Evolutionary conservation across 1,140 invertebrate species (phyloP).

Genomic region (Bactericera cockerelli): DNA sequence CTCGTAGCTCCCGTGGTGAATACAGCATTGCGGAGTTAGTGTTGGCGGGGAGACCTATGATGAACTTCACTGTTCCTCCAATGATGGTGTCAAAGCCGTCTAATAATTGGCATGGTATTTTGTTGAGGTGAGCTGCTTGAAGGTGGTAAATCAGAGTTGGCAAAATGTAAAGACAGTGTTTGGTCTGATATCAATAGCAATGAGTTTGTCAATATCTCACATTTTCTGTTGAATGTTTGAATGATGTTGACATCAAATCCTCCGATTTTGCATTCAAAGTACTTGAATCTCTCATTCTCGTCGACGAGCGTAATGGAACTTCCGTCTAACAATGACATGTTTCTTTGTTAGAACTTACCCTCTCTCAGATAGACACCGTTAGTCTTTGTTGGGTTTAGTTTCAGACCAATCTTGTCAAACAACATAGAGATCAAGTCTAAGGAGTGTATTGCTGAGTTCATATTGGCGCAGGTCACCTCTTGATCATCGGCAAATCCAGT

Average conservation of each 20-base stretch:
- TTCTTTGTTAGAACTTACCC: background rate
- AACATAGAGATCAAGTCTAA: background rate
- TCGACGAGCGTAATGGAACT: background rate
- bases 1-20: too few species aligned
- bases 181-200: too few species aligned
- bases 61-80: too few species aligned
- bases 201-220: too few species aligned
- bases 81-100: too few species aligned
- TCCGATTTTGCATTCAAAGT: background rate
- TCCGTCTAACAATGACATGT: background rate
- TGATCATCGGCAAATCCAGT: background rate
- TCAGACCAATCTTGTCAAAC: background rate
- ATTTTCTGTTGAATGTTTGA: background rate
- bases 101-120: too few species aligned
- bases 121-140: too few species aligned
- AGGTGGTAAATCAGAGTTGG: too few species aligned
- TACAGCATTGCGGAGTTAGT: too few species aligned
- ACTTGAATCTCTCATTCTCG: background rate
- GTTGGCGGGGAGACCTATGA: too few species aligned
- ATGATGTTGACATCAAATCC: background rate
- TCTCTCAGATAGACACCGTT: background rate
- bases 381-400: background rate
- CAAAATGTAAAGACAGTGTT: too few species aligned
- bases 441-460: background rate
- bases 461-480: background rate